phyloP scores from a whole-genome alignment of 2,888 invertebrate genomes.

The Platypus cylindrus region DNA sequence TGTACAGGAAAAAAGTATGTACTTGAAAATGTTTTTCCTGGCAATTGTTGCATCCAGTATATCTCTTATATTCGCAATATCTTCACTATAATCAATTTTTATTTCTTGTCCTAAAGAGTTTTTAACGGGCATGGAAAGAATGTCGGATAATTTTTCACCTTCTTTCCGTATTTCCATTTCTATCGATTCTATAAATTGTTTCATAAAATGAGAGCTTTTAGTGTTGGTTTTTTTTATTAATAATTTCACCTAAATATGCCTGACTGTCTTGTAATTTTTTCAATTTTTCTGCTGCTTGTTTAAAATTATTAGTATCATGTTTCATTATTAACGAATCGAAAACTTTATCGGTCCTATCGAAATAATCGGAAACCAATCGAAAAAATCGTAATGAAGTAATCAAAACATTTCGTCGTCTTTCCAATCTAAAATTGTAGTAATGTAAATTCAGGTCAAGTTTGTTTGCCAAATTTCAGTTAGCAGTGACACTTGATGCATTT shows the following conservation, averaged over 20 bases:
- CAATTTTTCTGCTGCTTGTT: conserved; percentile 43
- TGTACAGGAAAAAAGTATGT: conserved; percentile 20
- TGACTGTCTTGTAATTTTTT: conserved; percentile 49
- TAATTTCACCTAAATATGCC: conserved; percentile 42
- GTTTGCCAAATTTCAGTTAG: background rate
- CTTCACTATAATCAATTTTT: conserved; percentile 55
- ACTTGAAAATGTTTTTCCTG: conserved; percentile 49
- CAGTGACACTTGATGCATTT: background rate
- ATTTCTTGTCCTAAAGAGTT: conserved; percentile 61
- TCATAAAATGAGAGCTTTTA: background rate
- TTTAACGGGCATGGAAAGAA: conserved; percentile 66
- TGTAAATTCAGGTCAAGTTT: background rate
- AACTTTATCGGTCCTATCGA: conserved; percentile 51
- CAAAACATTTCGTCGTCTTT: conserved; percentile 58
- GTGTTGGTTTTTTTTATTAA: background rate
- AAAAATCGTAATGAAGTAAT: conserved; percentile 66
- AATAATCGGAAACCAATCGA: conserved; percentile 60
- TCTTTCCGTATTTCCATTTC: conserved; percentile 57
- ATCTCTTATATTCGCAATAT: conserved; percentile 58
- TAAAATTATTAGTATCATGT: conserved; percentile 43
- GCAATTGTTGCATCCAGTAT: conserved; percentile 57
- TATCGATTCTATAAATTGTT: conserved; percentile 42
- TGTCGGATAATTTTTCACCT: conserved; percentile 65
- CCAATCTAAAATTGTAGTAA: conserved; percentile 32
- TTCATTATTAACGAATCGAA: conserved; percentile 55